A percentile compares a stretch with the other conserved stretches of the same genome.
Evolutionary conservation across 1,140 invertebrate genomes (phyloP).

Genomic region (Microplitis demolitor): DNA sequence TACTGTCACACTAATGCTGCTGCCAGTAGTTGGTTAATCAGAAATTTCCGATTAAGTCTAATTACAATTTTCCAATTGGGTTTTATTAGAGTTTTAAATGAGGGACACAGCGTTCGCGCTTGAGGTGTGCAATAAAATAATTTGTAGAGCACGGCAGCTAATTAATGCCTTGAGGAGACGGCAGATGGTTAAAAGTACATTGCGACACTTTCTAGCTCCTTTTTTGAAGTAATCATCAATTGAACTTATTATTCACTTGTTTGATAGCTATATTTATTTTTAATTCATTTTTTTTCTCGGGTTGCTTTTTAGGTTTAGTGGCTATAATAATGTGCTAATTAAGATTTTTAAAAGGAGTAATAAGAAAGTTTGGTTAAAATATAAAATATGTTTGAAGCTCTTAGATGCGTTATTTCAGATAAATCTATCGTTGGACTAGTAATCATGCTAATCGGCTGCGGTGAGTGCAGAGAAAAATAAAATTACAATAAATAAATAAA

Average conservation of each 20-base stretch:
- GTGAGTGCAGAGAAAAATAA: background rate
- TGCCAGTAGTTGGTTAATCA: too few relatives aligned
- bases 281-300: background rate
- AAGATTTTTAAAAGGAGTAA: background rate
- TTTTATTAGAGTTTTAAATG: too few relatives aligned
- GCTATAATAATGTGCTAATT: background rate
- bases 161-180: background rate
- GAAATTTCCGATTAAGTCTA: too few relatives aligned
- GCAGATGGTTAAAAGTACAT: background rate
- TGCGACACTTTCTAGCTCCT: constrained; percentile 4
- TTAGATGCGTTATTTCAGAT: background rate
- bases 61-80: too few relatives aligned
- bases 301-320: too few relatives aligned
- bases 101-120: too few relatives aligned
- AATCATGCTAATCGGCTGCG: background rate
- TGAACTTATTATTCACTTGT: constrained; percentile 1
- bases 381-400: too few relatives aligned
- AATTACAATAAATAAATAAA: too few relatives aligned
- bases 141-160: background rate
- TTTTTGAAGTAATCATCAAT: background rate
- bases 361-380: background rate
- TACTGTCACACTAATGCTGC: too few relatives aligned
- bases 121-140: background rate
- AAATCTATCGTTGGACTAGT: background rate
- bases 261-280: background rate